Evolutionary conservation across 2,888 invertebrate species (phyloP).

Genomic region (Pogonocherus hispidulus): DNA sequence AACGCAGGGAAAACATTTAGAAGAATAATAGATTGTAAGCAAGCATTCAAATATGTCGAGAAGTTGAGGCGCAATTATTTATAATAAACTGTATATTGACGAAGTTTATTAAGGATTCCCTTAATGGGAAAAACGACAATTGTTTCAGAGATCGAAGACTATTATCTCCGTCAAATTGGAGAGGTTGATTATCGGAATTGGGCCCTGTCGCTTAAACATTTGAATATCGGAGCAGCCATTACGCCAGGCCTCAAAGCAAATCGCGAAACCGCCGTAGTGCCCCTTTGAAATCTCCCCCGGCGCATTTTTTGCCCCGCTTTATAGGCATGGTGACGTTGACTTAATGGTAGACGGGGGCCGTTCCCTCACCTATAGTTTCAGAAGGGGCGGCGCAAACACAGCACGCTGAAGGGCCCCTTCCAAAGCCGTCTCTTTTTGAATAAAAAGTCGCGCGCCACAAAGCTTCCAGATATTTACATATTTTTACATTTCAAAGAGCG

Average conservation of each 20-base stretch:
- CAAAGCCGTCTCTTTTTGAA: slow-evolving; percentile 35
- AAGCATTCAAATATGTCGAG: no score
- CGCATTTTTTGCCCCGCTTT: slow-evolving; percentile 49
- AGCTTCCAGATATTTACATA: slow-evolving; percentile 66
- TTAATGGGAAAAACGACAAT: not conserved
- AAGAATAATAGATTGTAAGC: no score
- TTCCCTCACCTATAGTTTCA: slow-evolving; percentile 60
- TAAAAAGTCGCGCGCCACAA: slow-evolving; percentile 49
- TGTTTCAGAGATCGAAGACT: not conserved
- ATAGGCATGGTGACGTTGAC: slow-evolving; percentile 58
- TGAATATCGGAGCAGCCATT: slow-evolving; percentile 41
- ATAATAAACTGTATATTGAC: not conserved
- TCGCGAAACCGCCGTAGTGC: slow-evolving; percentile 39
- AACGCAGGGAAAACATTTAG: no score
- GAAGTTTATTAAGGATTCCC: not conserved
- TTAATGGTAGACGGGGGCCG: slow-evolving; percentile 60
- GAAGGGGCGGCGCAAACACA: slow-evolving; percentile 59
- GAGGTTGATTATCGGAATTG: slow-evolving; percentile 8
- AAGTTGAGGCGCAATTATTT: no score
- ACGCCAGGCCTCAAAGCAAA: slow-evolving; percentile 43
- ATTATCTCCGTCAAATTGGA: not conserved
- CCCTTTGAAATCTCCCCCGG: slow-evolving; percentile 42
- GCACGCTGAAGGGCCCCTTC: slow-evolving; percentile 51
- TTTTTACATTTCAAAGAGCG: slow-evolving; percentile 66
- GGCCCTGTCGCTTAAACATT: slow-evolving; percentile 15